These are phyloP conservation scores for Lapara coniferarum DNA, from an alignment of 2,888 invertebrate species.

Conservation along the genomic window DNA sequence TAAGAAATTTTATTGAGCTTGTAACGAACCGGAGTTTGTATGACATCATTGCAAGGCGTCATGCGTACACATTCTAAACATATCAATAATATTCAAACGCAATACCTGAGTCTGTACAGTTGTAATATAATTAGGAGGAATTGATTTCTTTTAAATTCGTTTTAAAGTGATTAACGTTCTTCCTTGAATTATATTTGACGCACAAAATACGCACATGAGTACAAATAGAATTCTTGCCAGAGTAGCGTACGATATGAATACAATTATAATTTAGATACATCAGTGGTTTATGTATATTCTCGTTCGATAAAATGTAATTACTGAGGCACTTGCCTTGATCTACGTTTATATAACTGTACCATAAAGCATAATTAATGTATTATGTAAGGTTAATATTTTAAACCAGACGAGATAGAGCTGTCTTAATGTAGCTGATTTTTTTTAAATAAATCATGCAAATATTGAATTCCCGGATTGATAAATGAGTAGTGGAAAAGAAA, in stretches of 20 bases:
- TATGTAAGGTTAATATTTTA: neutral
- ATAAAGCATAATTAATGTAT: neutral
- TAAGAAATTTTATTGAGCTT: too few species aligned
- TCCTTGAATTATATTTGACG: constrained; percentile 35
- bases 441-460: neutral
- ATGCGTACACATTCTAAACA: neutral
- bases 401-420: neutral
- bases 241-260: constrained; percentile 37
- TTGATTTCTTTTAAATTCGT: constrained; percentile 35
- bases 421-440: constrained; percentile 1
- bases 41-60: neutral
- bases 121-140: constrained; percentile 38
- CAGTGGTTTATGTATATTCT: constrained; percentile 16
- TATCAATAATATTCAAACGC: constrained; percentile 6
- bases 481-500: too few species aligned
- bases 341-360: neutral
- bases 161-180: neutral
- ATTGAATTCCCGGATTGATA: too few species aligned
- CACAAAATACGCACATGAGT: constrained; percentile 53
- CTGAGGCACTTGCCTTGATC: neutral
- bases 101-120: neutral
- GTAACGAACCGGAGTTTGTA: neutral
- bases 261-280: neutral
- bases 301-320: constrained; percentile 3
- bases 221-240: constrained; percentile 70